Percentiles rank a stretch among this genome's conserved stretches.
These are phyloP conservation scores for Pachyseris speciosa DNA, from an alignment of 64 coral and sea anemone genomes.

Conservation along the genomic window DNA sequence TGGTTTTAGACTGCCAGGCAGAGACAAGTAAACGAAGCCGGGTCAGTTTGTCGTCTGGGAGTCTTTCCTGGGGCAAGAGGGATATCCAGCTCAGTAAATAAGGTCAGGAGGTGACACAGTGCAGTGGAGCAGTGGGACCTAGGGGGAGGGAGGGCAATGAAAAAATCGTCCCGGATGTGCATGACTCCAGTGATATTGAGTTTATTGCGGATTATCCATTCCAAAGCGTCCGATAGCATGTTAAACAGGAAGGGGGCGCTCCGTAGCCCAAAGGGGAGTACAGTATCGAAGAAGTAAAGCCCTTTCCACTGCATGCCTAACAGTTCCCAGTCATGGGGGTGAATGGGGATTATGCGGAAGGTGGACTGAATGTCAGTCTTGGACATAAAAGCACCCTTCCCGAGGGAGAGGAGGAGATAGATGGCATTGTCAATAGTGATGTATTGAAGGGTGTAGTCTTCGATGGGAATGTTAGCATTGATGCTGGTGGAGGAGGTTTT, in stretches of 20 bases:
- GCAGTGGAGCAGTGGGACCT: background rate
- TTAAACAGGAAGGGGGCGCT: slow-evolving; percentile 9
- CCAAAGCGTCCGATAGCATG: background rate
- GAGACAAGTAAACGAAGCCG: background rate
- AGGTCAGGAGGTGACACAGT: background rate
- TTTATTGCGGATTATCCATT: background rate
- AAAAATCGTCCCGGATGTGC: slow-evolving; percentile 37
- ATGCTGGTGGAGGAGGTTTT: background rate
- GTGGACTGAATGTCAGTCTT: slow-evolving; percentile 15
- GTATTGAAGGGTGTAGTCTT: background rate
- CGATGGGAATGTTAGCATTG: background rate
- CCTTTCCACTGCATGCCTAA: slow-evolving; percentile 24
- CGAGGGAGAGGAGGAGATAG: background rate
- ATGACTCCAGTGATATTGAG: background rate
- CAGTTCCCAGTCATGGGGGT: slow-evolving; percentile 30
- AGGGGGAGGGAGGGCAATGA: background rate
- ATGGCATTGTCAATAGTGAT: slow-evolving; percentile 4
- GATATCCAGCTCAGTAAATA: background rate
- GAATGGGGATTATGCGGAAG: slow-evolving; percentile 12
- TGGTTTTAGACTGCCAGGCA: background rate
- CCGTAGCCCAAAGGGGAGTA: slow-evolving; percentile 4
- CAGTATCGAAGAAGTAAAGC: slow-evolving; percentile 4
- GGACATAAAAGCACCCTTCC: slow-evolving; percentile 12
- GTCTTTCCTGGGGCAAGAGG: background rate
- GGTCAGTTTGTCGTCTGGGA: background rate